Evolutionary conservation across 2,888 invertebrate genomes (phyloP).

Genomic region (Caenorhabditis drosophilae): DNA sequence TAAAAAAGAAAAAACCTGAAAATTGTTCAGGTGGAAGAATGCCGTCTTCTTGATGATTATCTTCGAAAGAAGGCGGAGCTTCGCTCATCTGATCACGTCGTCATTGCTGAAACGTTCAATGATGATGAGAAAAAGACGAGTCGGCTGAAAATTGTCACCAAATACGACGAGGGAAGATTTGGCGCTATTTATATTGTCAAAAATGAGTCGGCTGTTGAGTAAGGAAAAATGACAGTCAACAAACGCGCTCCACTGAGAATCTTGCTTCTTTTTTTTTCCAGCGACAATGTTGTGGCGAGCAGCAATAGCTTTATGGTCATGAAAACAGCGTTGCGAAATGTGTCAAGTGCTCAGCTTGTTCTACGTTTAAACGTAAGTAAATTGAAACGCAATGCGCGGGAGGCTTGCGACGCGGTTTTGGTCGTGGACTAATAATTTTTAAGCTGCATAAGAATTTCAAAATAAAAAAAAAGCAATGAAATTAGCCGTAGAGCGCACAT

Average conservation of each 20-base stretch:
- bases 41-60: slow-evolving; percentile 13
- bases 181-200: slow-evolving; percentile 30
- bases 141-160: slow-evolving; percentile 30
- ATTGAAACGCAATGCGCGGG: no score
- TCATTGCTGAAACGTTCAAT: slow-evolving; percentile 17
- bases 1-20: slow-evolving; percentile 1
- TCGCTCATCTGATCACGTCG: slow-evolving; percentile 20
- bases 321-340: slow-evolving; percentile 26
- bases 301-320: slow-evolving; percentile 18
- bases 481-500: no score
- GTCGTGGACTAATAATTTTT: no score
- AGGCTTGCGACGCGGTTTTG: not conserved
- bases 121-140: slow-evolving; percentile 26
- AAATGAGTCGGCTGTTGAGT: slow-evolving; percentile 29
- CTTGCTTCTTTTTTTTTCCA: slow-evolving; percentile 2
- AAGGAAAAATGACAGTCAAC: no score
- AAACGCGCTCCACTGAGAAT: no score
- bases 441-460: not conserved
- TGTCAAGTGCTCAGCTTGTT: slow-evolving; percentile 14
- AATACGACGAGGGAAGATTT: slow-evolving; percentile 34
- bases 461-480: no score
- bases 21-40: slow-evolving; percentile 5
- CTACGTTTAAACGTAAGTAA: slow-evolving; percentile 9
- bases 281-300: slow-evolving; percentile 21
- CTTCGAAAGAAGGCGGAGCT: slow-evolving; percentile 20